Percentiles rank a stretch among this genome's conserved stretches.
phyloP scores from a whole-genome alignment of 2,888 invertebrate genomes.

The Formica aserva region DNA sequence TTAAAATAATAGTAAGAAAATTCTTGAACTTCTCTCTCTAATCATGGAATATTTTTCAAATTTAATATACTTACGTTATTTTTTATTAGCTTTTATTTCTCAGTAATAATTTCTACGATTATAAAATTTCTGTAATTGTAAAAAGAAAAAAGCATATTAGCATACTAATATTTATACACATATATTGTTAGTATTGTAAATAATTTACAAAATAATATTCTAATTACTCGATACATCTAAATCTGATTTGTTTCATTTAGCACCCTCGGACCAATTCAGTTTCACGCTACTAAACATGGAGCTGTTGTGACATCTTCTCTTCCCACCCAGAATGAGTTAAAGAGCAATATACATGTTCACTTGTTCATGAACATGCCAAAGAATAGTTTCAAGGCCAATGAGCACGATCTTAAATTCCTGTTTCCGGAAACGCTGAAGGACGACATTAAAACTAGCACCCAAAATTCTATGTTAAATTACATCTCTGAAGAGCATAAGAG shows the following conservation, averaged over 20 bases:
- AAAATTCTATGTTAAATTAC: constrained; percentile 69
- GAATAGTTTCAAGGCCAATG: constrained; percentile 30
- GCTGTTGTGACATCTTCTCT: constrained; percentile 40
- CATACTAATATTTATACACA: background rate
- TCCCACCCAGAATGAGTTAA: constrained; percentile 43
- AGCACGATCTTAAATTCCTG: constrained; percentile 65
- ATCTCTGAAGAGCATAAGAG: constrained; percentile 61
- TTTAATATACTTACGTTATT: background rate
- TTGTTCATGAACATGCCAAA: constrained; percentile 45
- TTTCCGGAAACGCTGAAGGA: constrained; percentile 55
- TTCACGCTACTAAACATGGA: constrained; percentile 51
- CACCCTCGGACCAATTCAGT: constrained; percentile 38
- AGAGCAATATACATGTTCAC: constrained; percentile 47
- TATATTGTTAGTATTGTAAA: background rate
- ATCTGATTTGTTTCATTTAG: constrained; percentile 38
- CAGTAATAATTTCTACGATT: background rate
- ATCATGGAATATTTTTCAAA: background rate
- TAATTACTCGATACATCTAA: background rate
- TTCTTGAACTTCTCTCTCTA: background rate
- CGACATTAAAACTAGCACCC: constrained; percentile 42
- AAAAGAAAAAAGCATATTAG: background rate
- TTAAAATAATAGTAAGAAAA: background rate
- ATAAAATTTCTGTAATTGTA: background rate
- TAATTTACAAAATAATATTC: constrained; percentile 1
- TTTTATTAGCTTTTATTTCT: background rate